Evolutionary conservation across 2,797 vertebrate species (phyloP), one percentile per base, ranked within the genome.

Genomic region (Hemitrygon akajei): DNA sequence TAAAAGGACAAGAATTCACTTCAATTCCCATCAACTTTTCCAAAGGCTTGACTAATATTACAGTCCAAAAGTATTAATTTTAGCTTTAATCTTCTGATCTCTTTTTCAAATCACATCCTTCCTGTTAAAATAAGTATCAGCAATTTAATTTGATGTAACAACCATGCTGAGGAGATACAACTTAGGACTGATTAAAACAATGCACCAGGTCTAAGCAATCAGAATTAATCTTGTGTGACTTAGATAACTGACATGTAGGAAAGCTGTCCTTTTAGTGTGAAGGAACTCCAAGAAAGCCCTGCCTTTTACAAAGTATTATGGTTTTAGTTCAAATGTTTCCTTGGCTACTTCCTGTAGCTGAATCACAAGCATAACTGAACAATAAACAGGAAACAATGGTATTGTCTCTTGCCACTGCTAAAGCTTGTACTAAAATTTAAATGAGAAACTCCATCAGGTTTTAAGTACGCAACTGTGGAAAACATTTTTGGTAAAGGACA

Each of bases 321-420:
- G 20, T 40, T 91, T 69, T 73, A 73, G 73, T n/a, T 71, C 22
- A n/a, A 89, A 66, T 58, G 47, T 56, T 20, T 11, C 30, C 27
- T 69, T 25, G 11, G 40, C 40, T 56, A 22, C 91, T 76, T 93
- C 91, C 71, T 93, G 71, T 2, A 76, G 40, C 11, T 58, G 60
- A 22, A 69, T 9, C 18, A 10, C 2, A 69, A 37, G 16, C 37
- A 69, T 69, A 69, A 37, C 60, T 66, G 86, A 89, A 69, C 16
- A 18, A 16, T 93, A 56, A 56, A 93, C 60, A 37, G 69, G 91
- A 93, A 93, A 73, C 71, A 93, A 76, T 93, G 91, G 40, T 3
- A 60, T 16, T 63, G 25, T 47, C 22, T 93, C 12, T 75, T 75
- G 66, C 71, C 40, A 47, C 40, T 92, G 56, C 75, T 75, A 92